Evolutionary conservation across 2,888 invertebrate genomes (phyloP), one percentile per base, ranked within the genome.

Genomic region (Hoplodrina ambigua): DNA sequence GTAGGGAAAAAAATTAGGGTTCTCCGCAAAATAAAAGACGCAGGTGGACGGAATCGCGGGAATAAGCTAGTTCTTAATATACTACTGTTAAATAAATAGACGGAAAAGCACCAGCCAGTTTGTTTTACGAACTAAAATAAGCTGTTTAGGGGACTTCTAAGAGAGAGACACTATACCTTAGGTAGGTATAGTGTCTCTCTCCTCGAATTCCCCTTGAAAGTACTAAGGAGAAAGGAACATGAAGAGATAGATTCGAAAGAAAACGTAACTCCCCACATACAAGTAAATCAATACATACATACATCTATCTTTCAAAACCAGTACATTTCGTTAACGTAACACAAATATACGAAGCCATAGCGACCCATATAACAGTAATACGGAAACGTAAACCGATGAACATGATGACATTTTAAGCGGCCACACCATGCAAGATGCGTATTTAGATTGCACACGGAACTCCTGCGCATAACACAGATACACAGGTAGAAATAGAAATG

Each of bases 381-480:
- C 80, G 85, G 84, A 86, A 85, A 78, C 71, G 65, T 10, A 41
- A 52, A 20, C 59, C 37, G 53, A 59, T 50, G 60, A 59, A 68
- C 73, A 74, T 78, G 84, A 86, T 86, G 86, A 86, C 86, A 87
- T 87, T 85, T 86, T 85, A 83, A 87, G 61, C 72, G 83, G 49
- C 49, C 37, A 62, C 66, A 75, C 69, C 82, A 81, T 78, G 80
- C 78, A 69, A 86, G 81, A 80, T 85, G 80, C 68, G 73, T 75
- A 74, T 83, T 82, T 85, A 86, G 79, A 87, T 83, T 68, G 77
- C 69, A 85, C 80, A 63, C 82, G 85, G 80, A 85, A 80, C 84
- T 81, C 72, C 81, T 72, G 79, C 69, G 69, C 82, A 84, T 25
- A 67, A 49, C 67, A 67, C 67, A 46, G 60, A 78, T 61, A 71